Evolutionary conservation across 2,797 vertebrate genomes (phyloP), one percentile per base, ranked within the genome.

Genomic region (Pangasius macronema): DNA sequence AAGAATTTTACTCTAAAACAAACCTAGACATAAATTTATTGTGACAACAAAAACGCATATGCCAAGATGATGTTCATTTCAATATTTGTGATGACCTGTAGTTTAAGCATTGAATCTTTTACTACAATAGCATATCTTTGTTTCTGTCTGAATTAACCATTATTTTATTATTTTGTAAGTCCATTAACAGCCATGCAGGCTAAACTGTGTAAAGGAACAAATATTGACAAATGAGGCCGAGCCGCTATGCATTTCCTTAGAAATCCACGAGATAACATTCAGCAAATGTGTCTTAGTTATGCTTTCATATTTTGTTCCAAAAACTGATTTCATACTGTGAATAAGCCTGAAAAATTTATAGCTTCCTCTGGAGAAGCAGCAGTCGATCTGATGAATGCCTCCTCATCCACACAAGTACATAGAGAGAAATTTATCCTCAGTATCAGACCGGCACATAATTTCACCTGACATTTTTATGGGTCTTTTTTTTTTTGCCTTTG

Each of bases 391-490:
- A 85, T 68, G 24, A 86, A 72, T 85, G 61, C 22, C 30, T 61
- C 51, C 65, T 86, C 30, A 76, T 63, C 72, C 70, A 85, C 49
- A 82, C 68, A 85, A 24, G 72, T 63, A 80, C 59, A 83, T 9
- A 67, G 24, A 84, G n/a, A 89, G 27, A 14, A 36, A 86, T 79
- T 42, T 68, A 80, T 70, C 24, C 88, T 42, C 57, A 33, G 11
- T 36, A n/a, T 67, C 42, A 86, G 39, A 2, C 72, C 70, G 61
- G 61, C 51, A 42, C 61, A 61, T 67, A 2, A 84, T 87, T 80
- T 70, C 53, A 70, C 57, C 61, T 68, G 75, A 59, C 82, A 70
- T 70, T 79, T 84, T 84, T 70, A 84, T 46, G 11, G 61, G 36
- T 83, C 18, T 5, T 33, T 79, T 61, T 30, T n/a, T 30, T 57